Conservation (phyloP, 1,140 invertebrate genomes). For the Teleopsis dalmanni region DNA sequence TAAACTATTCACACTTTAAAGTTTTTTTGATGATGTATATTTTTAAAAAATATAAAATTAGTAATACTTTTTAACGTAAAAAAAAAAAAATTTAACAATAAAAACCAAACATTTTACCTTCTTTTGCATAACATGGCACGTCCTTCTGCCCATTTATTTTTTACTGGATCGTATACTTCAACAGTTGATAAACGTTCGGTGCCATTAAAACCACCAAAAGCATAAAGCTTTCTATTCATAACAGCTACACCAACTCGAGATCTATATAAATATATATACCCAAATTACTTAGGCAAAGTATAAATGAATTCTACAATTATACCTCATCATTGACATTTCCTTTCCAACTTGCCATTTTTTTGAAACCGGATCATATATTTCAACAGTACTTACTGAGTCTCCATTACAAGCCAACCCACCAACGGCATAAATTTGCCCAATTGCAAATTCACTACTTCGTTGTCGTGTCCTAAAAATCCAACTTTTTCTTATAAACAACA, state of each 20-base stretch:
- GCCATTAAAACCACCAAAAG: constrained; percentile 76
- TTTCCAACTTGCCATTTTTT: constrained; percentile 72
- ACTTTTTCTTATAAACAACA: neutral
- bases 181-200: constrained; percentile 75
- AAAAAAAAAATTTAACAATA: neutral
- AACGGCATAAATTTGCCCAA: constrained; percentile 81
- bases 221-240: constrained; percentile 64
- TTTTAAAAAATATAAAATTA: too few species aligned
- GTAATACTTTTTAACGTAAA: too few species aligned
- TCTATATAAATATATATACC: constrained; percentile 22
- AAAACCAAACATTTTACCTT: constrained; percentile 33
- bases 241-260: constrained; percentile 82
- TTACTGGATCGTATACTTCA: constrained; percentile 74
- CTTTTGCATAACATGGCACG: constrained; percentile 76
- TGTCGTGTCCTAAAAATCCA: constrained; percentile 53
- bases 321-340: constrained; percentile 74
- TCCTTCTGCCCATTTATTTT: constrained; percentile 69
- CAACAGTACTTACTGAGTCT: constrained; percentile 79
- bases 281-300: neutral
- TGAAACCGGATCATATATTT: constrained; percentile 70
- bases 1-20: too few species aligned
- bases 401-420: constrained; percentile 79
- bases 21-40: too few species aligned
- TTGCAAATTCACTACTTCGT: constrained; percentile 64
- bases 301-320: neutral